These are phyloP conservation scores for Acanthosepion esculentum DNA, from an alignment of 2,888 invertebrate genomes.

Conservation along the genomic window DNA sequence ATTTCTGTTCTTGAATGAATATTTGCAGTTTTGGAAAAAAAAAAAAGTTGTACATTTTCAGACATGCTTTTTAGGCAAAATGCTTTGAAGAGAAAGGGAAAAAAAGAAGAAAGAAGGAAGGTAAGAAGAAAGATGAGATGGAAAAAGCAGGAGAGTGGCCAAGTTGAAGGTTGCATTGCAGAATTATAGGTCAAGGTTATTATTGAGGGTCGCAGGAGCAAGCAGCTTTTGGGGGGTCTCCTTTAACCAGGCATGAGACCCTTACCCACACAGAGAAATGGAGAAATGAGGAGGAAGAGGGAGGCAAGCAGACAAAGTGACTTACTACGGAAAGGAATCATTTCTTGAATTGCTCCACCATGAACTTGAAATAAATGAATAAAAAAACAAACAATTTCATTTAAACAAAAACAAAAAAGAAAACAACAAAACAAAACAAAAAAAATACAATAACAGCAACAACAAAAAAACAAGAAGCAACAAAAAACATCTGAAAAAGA, in stretches of 20 bases:
- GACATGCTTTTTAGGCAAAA: background rate
- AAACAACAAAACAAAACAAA: background rate
- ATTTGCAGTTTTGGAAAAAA: background rate
- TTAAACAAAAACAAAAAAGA: background rate
- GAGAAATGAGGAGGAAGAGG: background rate
- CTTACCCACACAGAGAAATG: background rate
- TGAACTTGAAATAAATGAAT: slow-evolving; percentile 63
- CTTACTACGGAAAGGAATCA: slow-evolving; percentile 75
- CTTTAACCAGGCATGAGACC: background rate
- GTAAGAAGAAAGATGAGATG: background rate
- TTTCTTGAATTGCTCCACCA: slow-evolving; percentile 73
- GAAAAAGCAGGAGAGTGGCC: background rate
- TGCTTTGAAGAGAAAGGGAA: background rate
- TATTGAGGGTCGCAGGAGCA: background rate
- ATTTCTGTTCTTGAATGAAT: background rate
- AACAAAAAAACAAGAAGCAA: background rate
- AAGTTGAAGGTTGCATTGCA: background rate
- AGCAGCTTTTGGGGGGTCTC: background rate
- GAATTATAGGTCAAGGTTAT: background rate
- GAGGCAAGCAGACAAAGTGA: slow-evolving; percentile 52
- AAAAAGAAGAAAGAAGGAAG: background rate
- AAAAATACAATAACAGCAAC: background rate
- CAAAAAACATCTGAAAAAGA: background rate
- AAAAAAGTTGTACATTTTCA: background rate
- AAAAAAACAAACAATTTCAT: slow-evolving; percentile 38